These are phyloP conservation scores for Temnothorax curvispinosus DNA, from an alignment of 1,140 invertebrate species.

Conservation along the genomic window DNA sequence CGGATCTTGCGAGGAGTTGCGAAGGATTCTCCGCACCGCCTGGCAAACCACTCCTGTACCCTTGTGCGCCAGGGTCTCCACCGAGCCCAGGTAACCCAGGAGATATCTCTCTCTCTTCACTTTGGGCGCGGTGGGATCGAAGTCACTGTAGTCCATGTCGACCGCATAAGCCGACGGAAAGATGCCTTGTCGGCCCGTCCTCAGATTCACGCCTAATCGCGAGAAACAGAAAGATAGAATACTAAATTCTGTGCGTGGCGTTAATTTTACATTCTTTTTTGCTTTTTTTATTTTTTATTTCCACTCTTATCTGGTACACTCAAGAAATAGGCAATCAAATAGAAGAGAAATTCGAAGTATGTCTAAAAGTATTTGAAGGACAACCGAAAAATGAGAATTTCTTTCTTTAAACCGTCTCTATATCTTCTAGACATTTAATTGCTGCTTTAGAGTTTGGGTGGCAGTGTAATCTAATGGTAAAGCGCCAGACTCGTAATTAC, in stretches of 20 bases:
- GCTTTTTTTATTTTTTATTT: not conserved
- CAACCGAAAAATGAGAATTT: not conserved
- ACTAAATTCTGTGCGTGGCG: not conserved
- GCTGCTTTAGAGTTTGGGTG: not conserved
- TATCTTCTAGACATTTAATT: not conserved
- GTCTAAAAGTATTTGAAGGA: not conserved
- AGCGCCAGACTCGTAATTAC: too few relatives aligned
- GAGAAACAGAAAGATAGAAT: not conserved
- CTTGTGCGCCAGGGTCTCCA: constrained; percentile 97
- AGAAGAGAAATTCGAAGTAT: not conserved
- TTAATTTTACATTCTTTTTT: not conserved
- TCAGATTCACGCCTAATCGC: constrained; percentile 93
- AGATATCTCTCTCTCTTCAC: constrained; percentile 95
- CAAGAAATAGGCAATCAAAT: not conserved
- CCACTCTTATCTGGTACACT: not conserved
- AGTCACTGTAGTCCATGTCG: constrained; percentile 97
- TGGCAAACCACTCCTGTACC: constrained; percentile 95
- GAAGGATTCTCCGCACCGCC: constrained; percentile 93
- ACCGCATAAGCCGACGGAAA: constrained; percentile 98
- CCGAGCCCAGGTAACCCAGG: constrained; percentile 97
- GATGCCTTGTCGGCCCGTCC: constrained; percentile 96
- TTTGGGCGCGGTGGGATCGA: constrained; percentile 94
- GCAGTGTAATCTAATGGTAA: too few relatives aligned
- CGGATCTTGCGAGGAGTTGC: constrained; percentile 88
- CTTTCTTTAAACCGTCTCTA: not conserved